phyloP scores from a whole-genome alignment of 2,888 invertebrate genomes.

The Agrotis ipsilon region DNA sequence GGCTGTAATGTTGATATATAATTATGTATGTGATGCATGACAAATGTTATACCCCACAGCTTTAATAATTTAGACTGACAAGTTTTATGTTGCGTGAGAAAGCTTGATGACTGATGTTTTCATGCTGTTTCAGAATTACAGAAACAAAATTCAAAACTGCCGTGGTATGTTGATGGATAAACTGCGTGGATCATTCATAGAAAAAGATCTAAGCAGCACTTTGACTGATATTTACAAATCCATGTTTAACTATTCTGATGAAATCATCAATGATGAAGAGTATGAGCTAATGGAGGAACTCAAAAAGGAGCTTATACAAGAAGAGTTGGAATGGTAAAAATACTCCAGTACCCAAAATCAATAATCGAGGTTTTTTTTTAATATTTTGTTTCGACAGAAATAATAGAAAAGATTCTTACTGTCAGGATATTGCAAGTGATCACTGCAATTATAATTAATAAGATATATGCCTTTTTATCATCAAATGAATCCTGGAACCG shows the following conservation, averaged over 20 bases:
- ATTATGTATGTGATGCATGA: background rate
- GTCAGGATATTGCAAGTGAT: no score
- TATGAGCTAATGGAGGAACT: constrained; percentile 79
- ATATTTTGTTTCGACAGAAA: background rate
- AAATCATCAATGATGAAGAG: constrained; percentile 78
- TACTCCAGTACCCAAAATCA: background rate
- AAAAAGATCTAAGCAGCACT: constrained; percentile 77
- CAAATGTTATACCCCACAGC: background rate
- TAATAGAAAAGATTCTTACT: constrained; percentile 1
- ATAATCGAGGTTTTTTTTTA: no score
- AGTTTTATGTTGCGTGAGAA: background rate
- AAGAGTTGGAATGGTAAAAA: constrained; percentile 84
- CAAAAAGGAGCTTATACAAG: constrained; percentile 83
- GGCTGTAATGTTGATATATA: background rate
- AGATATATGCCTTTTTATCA: no score
- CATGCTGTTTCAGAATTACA: constrained; percentile 79
- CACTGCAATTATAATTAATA: constrained; percentile 1
- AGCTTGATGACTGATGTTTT: background rate
- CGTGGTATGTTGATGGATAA: constrained; percentile 81
- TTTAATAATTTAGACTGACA: background rate
- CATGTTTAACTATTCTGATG: constrained; percentile 75
- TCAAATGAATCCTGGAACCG: no score
- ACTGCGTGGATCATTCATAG: constrained; percentile 75
- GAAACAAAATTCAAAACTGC: constrained; percentile 82
- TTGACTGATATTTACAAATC: constrained; percentile 82